Conservation (phyloP, 2,113 vertebrate species). For the Clarias batrachus region DNA sequence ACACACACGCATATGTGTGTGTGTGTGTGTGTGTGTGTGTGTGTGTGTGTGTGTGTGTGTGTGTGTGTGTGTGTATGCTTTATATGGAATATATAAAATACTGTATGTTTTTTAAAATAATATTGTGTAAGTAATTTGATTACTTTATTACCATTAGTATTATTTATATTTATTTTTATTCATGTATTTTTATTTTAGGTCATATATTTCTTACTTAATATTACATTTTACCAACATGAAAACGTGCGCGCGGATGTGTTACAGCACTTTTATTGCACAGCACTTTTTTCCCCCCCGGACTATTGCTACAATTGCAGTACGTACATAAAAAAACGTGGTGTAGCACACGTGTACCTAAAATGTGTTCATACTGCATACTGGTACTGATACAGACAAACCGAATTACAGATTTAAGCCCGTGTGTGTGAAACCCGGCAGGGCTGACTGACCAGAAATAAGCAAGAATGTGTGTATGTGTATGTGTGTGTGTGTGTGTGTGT, state of each 20-base stretch:
- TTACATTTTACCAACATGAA: neutral
- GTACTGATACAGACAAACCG: too few species aligned
- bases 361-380: neutral
- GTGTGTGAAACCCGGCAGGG: neutral
- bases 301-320: neutral
- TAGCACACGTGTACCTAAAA: neutral
- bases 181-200: neutral
- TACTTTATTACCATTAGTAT: neutral
- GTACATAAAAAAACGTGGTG: neutral
- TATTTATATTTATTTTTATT: neutral
- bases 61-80: too few species aligned
- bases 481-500: slow-evolving; percentile 1
- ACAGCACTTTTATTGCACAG: neutral
- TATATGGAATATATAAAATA: too few species aligned
- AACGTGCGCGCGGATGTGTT: neutral
- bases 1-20: too few species aligned
- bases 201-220: neutral
- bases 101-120: too few species aligned
- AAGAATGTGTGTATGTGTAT: neutral
- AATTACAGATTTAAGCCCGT: neutral
- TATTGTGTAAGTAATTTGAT: neutral
- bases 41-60: too few species aligned
- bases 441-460: neutral
- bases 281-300: neutral
- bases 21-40: too few species aligned